phyloP scores from a whole-genome alignment of 2,888 invertebrate genomes.

The Andrena trimmerana region DNA sequence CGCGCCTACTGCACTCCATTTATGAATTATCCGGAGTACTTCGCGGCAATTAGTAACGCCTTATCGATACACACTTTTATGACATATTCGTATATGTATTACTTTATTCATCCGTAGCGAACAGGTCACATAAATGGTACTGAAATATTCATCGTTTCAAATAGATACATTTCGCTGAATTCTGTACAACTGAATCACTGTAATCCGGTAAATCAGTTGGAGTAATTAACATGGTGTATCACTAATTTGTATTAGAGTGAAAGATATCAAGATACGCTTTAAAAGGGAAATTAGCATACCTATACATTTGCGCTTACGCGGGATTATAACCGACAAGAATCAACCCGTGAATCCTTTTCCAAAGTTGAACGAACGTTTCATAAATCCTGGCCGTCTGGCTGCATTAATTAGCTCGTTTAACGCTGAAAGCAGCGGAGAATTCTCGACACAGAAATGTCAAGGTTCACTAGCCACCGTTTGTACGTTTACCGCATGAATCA shows the following conservation, averaged over 20 bases:
- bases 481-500: conserved; percentile 48
- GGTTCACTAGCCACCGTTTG: conserved; percentile 46
- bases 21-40: neutral
- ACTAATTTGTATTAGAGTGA: neutral
- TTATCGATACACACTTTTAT: too few species aligned
- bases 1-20: neutral
- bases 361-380: neutral
- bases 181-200: too few species aligned
- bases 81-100: too few species aligned
- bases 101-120: neutral
- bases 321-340: neutral
- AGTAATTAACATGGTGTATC: neutral
- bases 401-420: conserved; percentile 28
- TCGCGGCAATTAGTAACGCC: neutral
- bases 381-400: neutral
- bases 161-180: neutral
- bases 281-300: too few species aligned
- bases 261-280: too few species aligned
- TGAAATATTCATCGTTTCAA: neutral
- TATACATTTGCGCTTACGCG: neutral
- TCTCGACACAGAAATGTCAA: conserved; percentile 51
- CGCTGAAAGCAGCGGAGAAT: conserved; percentile 22
- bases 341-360: neutral
- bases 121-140: too few species aligned
- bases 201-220: too few species aligned